Evolutionary conservation across 2,888 invertebrate species (phyloP), one percentile per base, ranked within the genome.

Genomic region (Sinodicranocentrus sp.): DNA sequence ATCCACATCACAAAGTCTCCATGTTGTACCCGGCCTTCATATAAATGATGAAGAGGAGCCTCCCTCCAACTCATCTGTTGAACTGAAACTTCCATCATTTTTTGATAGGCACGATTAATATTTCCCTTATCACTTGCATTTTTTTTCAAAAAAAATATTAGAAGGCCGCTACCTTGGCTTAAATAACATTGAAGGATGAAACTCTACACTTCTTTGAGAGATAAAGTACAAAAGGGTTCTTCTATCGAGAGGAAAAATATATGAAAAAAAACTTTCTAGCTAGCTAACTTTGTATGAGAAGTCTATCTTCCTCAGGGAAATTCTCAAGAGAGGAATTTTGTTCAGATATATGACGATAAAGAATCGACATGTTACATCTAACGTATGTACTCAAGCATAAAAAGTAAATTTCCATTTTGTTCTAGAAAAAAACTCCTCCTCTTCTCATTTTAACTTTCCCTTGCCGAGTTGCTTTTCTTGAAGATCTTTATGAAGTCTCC

Each of bases 391-490:
- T 28, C 52, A 26, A 23, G 65, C 63, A 44, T 59, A 59, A 71
- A 80, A 44, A 70, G 28, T 26, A 75, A 82, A 75, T 75, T 82
- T 82, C 68, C 82, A 82, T 82, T 80, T 76, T 70, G 70, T 15
- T 48, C 13, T n/a, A 48, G 48, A 48, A 5, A 48, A 48, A 15
- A 10, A 3, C 3, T 10, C 48, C 48, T 5, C n/a, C 10, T 48
- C 10, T 33, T 33, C 3, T 33, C 33, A 33, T 6, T n/a, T n/a
- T n/a, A n/a, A n/a, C n/a, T n/a, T n/a, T n/a, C n/a, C n/a, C n/a
- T n/a, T n/a, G n/a, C n/a, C n/a, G 33, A 6, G 33, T 33, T 33
- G 33, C 5, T 33, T 33, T n/a, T 3, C 5, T 33, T 33, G 33
- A 33, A 6, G 33, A n/a, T n/a, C n/a, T n/a, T n/a, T n/a, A n/a